Conservation (phyloP, 1,140 invertebrate genomes). For the Penaeus chinensis region DNA sequence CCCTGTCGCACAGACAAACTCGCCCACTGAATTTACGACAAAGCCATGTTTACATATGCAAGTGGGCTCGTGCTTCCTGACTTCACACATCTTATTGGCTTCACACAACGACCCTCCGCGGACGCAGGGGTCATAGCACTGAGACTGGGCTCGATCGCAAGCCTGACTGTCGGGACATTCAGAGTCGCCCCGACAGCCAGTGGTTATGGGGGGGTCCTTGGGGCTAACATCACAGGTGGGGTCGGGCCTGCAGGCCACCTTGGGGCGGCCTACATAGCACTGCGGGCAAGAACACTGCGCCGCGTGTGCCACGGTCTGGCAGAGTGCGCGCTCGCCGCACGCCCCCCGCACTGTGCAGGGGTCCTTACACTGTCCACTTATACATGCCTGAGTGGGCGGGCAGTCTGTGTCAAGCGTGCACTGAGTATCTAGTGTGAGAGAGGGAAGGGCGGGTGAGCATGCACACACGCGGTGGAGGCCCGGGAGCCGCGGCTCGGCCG, state of each 20-base stretch:
- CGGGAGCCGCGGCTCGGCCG: no score
- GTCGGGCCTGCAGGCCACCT: slow-evolving; percentile 80
- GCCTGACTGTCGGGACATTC: slow-evolving; percentile 82
- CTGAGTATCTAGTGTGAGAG: slow-evolving; percentile 70
- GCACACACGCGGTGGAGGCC: slow-evolving; percentile 38
- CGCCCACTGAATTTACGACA: slow-evolving; percentile 84
- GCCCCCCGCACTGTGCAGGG: slow-evolving; percentile 87
- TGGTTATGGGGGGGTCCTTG: slow-evolving; percentile 52
- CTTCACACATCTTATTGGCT: slow-evolving; percentile 87
- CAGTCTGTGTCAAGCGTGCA: slow-evolving; percentile 91
- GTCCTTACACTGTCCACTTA: slow-evolving; percentile 86
- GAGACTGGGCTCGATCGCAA: slow-evolving; percentile 76
- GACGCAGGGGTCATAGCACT: slow-evolving; percentile 84
- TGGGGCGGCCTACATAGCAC: slow-evolving; percentile 85
- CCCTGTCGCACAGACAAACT: slow-evolving; percentile 76
- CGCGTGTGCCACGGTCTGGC: slow-evolving; percentile 83
- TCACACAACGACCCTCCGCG: slow-evolving; percentile 74
- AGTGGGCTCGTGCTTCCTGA: slow-evolving; percentile 83
- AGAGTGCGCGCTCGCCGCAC: slow-evolving; percentile 89
- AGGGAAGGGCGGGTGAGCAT: slow-evolving; percentile 59
- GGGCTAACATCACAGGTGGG: slow-evolving; percentile 74
- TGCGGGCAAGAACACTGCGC: slow-evolving; percentile 87
- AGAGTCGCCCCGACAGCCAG: slow-evolving; percentile 74
- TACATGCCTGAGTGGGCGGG: slow-evolving; percentile 89
- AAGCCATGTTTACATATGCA: slow-evolving; percentile 91